Evolutionary conservation across 92 coral and sea anemone genomes (phyloP).

Genomic region (Zoanthus gigantus): DNA sequence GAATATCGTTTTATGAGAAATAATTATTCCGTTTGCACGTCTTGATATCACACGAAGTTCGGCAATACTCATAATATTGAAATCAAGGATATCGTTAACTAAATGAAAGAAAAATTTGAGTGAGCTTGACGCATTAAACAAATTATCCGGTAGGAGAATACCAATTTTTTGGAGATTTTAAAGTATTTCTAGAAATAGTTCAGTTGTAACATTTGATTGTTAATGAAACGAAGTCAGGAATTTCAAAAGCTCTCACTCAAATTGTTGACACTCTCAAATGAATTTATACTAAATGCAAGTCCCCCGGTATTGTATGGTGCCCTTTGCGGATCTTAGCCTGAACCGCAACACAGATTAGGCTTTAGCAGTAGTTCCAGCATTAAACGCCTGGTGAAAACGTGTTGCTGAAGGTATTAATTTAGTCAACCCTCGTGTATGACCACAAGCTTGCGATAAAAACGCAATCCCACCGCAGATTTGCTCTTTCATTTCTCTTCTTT

Average conservation of each 20-base stretch:
- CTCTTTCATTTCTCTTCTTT: not conserved
- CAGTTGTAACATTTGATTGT: not conserved
- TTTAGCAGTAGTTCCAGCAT: not conserved
- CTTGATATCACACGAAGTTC: not conserved
- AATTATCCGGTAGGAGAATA: not conserved
- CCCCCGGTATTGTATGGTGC: not conserved
- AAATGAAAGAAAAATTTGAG: not conserved
- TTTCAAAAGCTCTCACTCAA: not conserved
- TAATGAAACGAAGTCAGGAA: not conserved
- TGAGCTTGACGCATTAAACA: not conserved
- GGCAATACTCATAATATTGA: not conserved
- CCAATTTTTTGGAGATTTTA: not conserved
- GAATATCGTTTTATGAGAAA: not conserved
- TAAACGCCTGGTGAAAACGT: conserved; percentile 3
- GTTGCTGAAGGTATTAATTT: conserved; percentile 22
- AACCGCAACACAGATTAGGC: not conserved
- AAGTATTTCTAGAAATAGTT: not conserved
- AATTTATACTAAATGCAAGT: not conserved
- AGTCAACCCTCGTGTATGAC: not conserved
- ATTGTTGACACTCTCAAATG: not conserved
- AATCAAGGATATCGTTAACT: not conserved
- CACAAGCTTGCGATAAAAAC: not conserved
- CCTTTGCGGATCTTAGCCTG: not conserved
- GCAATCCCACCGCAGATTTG: not conserved
- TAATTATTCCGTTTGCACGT: not conserved